These are phyloP conservation scores for Colinus virginianus DNA, from an alignment of 2,113 vertebrate species.

Conservation along the genomic window DNA sequence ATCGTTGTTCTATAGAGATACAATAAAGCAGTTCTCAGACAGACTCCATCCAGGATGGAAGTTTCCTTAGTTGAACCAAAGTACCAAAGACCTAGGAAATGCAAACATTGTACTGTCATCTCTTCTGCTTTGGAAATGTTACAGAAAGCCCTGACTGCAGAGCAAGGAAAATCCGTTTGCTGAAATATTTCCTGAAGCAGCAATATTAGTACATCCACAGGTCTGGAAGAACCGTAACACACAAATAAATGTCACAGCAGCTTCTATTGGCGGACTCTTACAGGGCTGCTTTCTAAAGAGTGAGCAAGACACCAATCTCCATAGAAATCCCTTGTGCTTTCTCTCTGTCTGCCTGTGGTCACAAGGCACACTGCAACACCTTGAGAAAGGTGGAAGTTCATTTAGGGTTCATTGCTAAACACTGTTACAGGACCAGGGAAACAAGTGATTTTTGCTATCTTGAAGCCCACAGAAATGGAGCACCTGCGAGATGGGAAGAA, in stretches of 20 bases:
- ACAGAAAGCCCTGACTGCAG: neutral
- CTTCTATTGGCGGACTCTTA: neutral
- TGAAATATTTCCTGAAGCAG: neutral
- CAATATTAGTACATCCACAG: neutral
- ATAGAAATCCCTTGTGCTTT: neutral
- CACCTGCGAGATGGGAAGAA: conserved; percentile 41
- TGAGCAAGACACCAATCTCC: neutral
- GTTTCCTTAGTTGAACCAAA: neutral
- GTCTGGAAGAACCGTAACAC: neutral
- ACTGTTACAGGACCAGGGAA: neutral
- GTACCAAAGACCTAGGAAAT: neutral
- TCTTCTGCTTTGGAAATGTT: neutral
- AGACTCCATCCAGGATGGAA: neutral
- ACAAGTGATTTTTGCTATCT: neutral
- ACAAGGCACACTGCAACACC: neutral
- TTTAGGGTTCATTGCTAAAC: neutral
- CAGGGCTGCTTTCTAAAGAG: neutral
- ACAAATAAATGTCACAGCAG: neutral
- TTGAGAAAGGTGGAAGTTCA: neutral
- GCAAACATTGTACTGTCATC: neutral
- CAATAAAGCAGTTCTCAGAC: neutral
- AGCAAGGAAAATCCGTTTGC: neutral
- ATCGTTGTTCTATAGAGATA: neutral
- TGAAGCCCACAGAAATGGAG: neutral
- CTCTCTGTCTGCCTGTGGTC: neutral